Base-by-base conservation (phyloP, 2,888 invertebrate species). In the Automeris io region DNA sequence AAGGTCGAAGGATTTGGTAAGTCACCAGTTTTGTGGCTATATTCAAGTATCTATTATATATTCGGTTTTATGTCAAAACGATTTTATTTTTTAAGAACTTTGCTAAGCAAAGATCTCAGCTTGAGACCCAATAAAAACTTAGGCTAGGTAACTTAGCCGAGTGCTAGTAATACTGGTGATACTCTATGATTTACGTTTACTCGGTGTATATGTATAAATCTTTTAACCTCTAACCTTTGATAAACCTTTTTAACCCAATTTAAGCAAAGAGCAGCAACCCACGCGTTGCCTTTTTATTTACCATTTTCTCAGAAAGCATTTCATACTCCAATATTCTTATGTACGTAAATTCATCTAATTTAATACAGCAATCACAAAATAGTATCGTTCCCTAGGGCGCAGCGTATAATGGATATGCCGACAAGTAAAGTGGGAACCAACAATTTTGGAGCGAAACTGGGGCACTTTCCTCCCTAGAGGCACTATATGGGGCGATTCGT, bases 311-410 rank as follows among this genome's bases (percentile, higher is more conserved):
- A 3, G 18, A 24, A 18, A 32, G 22, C 11, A 23, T 37, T 12
- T 23, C 1, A 26, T 25, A 32, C 18, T 16, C 11, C 13, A 21
- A 38, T 38, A 33, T 12, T 21, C n/a, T n/a, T 22, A 22, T 13
- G n/a, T 23, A 37, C 35, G 9, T n/a, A 23, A 39, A 32, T 37
- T 45, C 12, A 34, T 41, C 36, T 49, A 49, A 51, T 51, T 45
- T 46, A 39, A 49, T 49, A 44, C 42, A 11, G 40, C 40, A 42
- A 46, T 40, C 43, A 43, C 33, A 45, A 45, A 33, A 48, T 39
- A 47, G 41, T 35, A 45, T 42, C 46, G 38, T 40, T 41, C 51
- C 45, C 53, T 35, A 9, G 44, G 40, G 46, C 43, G 29, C 38
- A 32, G 33, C 22, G 9, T 36, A 42, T 50, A 54, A 52, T 55